Evolutionary conservation across 2,113 vertebrate species (phyloP), one percentile per base, ranked within the genome.

Genomic region (Galbula dea): DNA sequence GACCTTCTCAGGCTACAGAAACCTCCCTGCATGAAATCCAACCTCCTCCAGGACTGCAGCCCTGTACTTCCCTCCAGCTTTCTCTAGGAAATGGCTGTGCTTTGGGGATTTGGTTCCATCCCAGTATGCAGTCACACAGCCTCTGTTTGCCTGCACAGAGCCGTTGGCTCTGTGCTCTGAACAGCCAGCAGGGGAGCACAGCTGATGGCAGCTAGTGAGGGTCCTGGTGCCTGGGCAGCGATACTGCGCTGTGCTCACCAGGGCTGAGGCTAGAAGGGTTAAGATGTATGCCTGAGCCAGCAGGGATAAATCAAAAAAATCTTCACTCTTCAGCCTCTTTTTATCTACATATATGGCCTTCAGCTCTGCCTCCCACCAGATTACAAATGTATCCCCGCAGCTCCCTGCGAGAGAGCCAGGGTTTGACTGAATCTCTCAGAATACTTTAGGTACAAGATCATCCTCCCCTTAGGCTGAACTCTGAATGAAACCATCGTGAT

Each of bases 331-430:
- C 87, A 92, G 55, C 24, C 41, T 80, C 62, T 92, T 87, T 89
- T 82, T 81, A 87, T 96, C 94, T 94, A 92, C 94, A 94, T 96
- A 95, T 95, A 96, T 94, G 94, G 93, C 89, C 74, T 96, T 90
- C 89, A 95, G 84, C 81, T 85, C 68, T 91, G 82, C 30, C 89
- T 96, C 82, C 93, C 93, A 65, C 63, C 37, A 63, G 63, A 89
- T 86, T 77, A 57, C 82, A 83, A 80, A 83, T 1, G 0, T 79
- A 85, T 83, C 75, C 78, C 63, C 2, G 15, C 74, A 79, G 78
- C 74, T 92, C 74, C 63, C 84, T 69, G 74, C 5, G 12, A 49
- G 82, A 74, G 82, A 89, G 91, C 79, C 75, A 93, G 89, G 74
- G 59, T 37, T 89, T 86, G 84, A 89, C 72, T 89, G 78, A 80